Percentiles rank a stretch among this genome's conserved stretches.
Conservation (phyloP, 2,113 vertebrate genomes). For the Pygoscelis antarcticus region DNA sequence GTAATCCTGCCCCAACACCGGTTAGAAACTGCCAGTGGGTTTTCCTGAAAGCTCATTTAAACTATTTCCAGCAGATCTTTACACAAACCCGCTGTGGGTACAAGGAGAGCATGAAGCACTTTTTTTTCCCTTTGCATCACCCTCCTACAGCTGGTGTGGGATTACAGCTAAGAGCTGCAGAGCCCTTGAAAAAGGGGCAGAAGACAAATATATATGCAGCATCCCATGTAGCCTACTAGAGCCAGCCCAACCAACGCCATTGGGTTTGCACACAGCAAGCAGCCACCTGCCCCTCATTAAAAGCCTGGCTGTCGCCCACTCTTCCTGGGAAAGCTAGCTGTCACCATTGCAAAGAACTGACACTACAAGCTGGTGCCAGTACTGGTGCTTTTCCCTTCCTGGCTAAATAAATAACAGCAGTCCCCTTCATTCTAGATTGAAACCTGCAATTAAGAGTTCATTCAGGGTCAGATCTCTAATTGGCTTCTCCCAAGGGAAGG, state of each 20-base stretch:
- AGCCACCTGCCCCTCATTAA: not conserved
- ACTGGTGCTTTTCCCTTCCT: not conserved
- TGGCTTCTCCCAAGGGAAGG: not conserved
- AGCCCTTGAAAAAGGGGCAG: not conserved
- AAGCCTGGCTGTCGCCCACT: not conserved
- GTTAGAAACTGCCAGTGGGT: not conserved
- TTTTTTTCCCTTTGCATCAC: not conserved
- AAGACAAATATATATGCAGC: not conserved
- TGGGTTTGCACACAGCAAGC: not conserved
- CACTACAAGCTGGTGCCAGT: not conserved
- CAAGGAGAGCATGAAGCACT: not conserved
- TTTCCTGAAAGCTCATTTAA: not conserved
- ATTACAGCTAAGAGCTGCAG: not conserved
- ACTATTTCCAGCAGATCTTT: not conserved
- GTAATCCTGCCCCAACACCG: not conserved
- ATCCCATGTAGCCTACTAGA: not conserved
- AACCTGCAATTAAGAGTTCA: not conserved
- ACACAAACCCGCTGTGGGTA: not conserved
- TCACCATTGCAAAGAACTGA: not conserved
- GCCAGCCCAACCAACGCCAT: not conserved
- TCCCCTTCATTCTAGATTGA: not conserved
- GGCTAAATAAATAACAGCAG: not conserved
- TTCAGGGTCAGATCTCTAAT: not conserved
- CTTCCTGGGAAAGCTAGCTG: not conserved
- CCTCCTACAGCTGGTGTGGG: not conserved